Evolutionary conservation across 1,140 invertebrate genomes (phyloP).

Genomic region (Nautilus pompilius): DNA sequence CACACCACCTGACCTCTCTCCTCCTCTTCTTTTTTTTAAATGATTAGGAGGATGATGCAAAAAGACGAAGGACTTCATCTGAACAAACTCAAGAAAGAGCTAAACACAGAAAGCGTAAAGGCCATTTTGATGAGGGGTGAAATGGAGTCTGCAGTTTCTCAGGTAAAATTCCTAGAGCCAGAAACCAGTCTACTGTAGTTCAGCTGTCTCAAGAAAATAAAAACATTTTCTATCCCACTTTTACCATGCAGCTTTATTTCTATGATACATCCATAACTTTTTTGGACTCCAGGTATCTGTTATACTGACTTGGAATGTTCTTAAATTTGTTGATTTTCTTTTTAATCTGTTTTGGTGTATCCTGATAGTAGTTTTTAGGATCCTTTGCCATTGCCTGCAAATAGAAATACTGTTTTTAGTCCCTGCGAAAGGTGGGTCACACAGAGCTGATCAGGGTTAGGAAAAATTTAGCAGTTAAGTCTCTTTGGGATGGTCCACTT

Average conservation of each 20-base stretch:
- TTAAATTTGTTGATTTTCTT: slow-evolving; percentile 66
- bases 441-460: too few species aligned
- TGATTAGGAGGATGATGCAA: slow-evolving; percentile 44
- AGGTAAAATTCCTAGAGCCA: too few species aligned
- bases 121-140: too few species aligned
- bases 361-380: slow-evolving; percentile 79
- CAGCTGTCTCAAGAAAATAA: not conserved
- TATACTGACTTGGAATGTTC: slow-evolving; percentile 43
- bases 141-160: too few species aligned
- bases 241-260: too few species aligned
- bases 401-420: too few species aligned
- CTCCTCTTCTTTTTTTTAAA: too few species aligned
- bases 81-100: slow-evolving; percentile 34
- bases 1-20: too few species aligned
- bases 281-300: slow-evolving; percentile 33
- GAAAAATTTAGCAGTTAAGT: too few species aligned
- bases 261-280: slow-evolving; percentile 4
- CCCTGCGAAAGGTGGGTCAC: too few species aligned
- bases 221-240: not conserved
- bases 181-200: too few species aligned
- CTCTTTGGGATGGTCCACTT: too few species aligned
- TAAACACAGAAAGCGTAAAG: slow-evolving; percentile 47
- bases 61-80: slow-evolving; percentile 32
- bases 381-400: slow-evolving; percentile 76
- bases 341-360: slow-evolving; percentile 81